phyloP scores from a whole-genome alignment of 1,140 invertebrate genomes.

The Stenopsyche tienmushanensis region DNA sequence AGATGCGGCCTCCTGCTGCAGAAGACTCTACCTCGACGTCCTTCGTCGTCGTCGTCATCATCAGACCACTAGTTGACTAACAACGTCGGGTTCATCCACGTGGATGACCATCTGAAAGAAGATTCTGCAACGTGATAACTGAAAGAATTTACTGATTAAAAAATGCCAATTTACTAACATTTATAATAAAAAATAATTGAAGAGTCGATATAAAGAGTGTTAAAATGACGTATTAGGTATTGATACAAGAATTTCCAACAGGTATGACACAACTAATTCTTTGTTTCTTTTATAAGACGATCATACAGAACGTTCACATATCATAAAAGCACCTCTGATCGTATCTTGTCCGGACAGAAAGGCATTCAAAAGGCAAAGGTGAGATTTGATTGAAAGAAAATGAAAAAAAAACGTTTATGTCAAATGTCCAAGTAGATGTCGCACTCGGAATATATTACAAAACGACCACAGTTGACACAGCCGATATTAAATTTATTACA shows the following conservation, averaged over 20 bases:
- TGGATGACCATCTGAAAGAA: no score
- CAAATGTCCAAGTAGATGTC: constrained; percentile 9
- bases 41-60: neutral
- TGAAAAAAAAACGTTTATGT: constrained; percentile 13
- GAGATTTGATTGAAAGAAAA: constrained; percentile 22
- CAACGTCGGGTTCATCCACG: no score
- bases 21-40: neutral
- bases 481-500: no score
- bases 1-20: constrained; percentile 16
- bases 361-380: constrained; percentile 13
- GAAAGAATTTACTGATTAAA: no score
- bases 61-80: no score
- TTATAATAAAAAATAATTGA: no score
- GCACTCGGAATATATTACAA: no score
- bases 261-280: constrained; percentile 18
- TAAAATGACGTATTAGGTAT: no score
- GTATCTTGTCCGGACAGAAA: neutral
- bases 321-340: neutral
- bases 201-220: no score
- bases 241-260: neutral
- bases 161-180: no score
- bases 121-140: no score
- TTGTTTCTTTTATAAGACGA: constrained; percentile 13
- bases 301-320: constrained; percentile 9
- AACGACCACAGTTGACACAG: no score